Conservation (phyloP, 2,113 vertebrate genomes). For the Eurypyga helias region DNA sequence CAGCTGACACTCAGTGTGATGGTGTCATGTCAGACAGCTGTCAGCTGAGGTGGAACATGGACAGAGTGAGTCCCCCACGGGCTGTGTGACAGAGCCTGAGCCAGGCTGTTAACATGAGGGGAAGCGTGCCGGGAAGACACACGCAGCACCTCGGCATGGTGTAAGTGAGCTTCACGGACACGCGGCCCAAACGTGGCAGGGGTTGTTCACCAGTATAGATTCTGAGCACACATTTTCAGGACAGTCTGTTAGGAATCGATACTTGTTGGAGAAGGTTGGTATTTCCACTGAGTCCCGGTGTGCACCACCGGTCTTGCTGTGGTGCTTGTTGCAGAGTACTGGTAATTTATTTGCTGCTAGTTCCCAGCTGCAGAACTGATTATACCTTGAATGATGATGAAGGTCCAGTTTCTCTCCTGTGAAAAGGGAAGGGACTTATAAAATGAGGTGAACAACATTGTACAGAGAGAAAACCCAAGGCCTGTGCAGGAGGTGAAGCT, state of each 20-base stretch:
- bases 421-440: neutral
- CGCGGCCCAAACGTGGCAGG: neutral
- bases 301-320: neutral
- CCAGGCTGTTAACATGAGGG: neutral
- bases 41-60: neutral
- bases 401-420: neutral
- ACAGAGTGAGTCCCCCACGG: neutral
- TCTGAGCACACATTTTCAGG: neutral
- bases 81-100: neutral
- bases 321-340: neutral
- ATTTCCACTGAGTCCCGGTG: neutral
- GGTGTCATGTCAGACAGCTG: neutral
- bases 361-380: neutral
- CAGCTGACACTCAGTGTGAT: neutral
- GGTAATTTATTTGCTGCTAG: neutral
- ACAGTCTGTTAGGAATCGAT: neutral
- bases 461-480: neutral
- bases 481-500: neutral
- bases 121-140: neutral
- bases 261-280: neutral
- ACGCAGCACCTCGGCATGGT: neutral
- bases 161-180: neutral
- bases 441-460: neutral
- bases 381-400: neutral
- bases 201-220: neutral